Percentiles rank a stretch among this genome's conserved stretches.
Evolutionary conservation across 2,888 invertebrate species (phyloP).

Genomic region (Ceraclea dissimilis): DNA sequence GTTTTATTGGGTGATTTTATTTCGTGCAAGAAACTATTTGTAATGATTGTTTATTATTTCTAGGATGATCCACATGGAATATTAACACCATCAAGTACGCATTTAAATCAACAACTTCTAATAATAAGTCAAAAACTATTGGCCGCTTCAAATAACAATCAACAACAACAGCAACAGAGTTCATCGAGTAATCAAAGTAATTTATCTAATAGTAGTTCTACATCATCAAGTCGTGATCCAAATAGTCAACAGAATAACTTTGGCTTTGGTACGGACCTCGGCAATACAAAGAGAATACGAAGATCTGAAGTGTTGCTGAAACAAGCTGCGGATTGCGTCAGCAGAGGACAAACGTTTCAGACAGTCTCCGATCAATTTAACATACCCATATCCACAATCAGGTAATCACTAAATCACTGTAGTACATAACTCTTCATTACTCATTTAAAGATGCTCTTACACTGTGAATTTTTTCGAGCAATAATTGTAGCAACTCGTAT

Average conservation of each 20-base stretch:
- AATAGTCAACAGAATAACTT: conserved; percentile 27
- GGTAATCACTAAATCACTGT: no score
- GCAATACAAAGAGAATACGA: conserved; percentile 51
- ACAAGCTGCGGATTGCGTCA: conserved; percentile 79
- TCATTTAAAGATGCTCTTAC: no score
- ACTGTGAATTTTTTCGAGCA: no score
- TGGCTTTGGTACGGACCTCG: conserved; percentile 10
- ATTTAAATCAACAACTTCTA: conserved; percentile 24
- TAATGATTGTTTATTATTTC: no score
- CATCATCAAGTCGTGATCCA: conserved; percentile 36
- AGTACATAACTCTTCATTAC: conserved; percentile 14
- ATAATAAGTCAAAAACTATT: conserved; percentile 24
- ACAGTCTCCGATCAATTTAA: conserved; percentile 81
- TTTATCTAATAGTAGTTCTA: conserved; percentile 28
- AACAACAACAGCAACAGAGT: conserved; percentile 36
- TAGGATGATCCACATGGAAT: conserved; percentile 21
- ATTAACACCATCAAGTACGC: conserved; percentile 13
- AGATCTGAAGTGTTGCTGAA: conserved; percentile 69
- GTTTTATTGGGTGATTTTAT: no score
- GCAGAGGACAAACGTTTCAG: conserved; percentile 81
- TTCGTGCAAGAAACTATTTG: no score
- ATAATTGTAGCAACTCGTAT: no score
- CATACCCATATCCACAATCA: conserved; percentile 80
- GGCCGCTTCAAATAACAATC: conserved; percentile 39
- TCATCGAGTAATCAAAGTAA: conserved; percentile 34